These are phyloP conservation scores for Eciton burchellii DNA, from an alignment of 1,140 invertebrate genomes.

Conservation along the genomic window DNA sequence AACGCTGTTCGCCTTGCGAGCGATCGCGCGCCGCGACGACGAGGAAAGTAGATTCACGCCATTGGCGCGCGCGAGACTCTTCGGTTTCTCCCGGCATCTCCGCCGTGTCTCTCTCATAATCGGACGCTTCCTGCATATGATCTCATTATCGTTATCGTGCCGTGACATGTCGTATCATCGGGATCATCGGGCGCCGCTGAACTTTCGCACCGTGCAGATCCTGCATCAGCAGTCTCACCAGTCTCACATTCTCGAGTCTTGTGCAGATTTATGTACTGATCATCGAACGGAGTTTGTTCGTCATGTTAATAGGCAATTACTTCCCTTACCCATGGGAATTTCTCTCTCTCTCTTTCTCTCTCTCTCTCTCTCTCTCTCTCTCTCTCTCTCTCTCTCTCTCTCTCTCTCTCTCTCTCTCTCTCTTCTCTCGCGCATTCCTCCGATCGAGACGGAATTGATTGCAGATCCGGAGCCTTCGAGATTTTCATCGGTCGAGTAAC, in stretches of 20 bases:
- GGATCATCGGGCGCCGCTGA: no score
- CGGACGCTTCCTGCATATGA: conserved; percentile 41
- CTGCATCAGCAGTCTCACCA: conserved; percentile 14
- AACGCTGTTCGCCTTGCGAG: conserved; percentile 17
- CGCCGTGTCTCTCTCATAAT: background rate
- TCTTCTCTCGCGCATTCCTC: background rate
- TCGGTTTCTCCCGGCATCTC: conserved; percentile 34
- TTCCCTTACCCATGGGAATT: no score
- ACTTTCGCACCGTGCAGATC: conserved; percentile 6
- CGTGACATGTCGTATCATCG: background rate
- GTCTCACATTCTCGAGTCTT: conserved; percentile 9
- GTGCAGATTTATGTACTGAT: conserved; percentile 25
- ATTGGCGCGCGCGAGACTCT: background rate
- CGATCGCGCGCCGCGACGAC: background rate
- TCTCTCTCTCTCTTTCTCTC: no score
- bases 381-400: background rate
- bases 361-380: no score
- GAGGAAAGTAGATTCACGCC: conserved; percentile 41
- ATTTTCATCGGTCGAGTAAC: background rate
- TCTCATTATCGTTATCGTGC: background rate
- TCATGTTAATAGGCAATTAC: background rate
- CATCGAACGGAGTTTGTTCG: conserved; percentile 16
- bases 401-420: conserved; percentile 1
- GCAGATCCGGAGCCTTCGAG: background rate
- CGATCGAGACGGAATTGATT: background rate